Base-by-base conservation (phyloP, 2,888 invertebrate species). In the Xylophagus ater region DNA sequence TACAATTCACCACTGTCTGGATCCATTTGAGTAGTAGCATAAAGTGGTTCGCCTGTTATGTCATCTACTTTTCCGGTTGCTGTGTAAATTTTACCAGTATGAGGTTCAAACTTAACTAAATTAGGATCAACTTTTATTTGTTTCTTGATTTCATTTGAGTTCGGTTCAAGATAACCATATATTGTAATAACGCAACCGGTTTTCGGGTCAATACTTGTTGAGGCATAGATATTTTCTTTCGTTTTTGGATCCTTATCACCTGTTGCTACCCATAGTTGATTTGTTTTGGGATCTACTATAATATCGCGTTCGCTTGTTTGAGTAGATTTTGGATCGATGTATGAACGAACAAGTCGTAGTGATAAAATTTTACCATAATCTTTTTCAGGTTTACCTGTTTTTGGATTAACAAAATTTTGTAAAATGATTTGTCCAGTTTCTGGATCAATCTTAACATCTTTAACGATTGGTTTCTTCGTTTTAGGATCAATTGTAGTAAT, bases 151-250 rank as follows among this genome's bases (percentile, higher is more conserved):
- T 68, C 69, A 32, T 78, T 78, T 18, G 76, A 71, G 60, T 79
- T 80, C 12, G 76, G 74, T 57, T 81, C 78, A 15, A 78, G 61
- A 43, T 76, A 73, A 28, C 81, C 81, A 50, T 80, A 80, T 46
- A 81, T 73, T 9, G 79, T 78, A 36, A 79, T 74, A 32, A 80
- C 75, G 50, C 80, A 80, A 21, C 81, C 80, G 8, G 80, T 81
- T 41, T 73, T 68, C 2, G 79, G 78, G 54, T 81, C 81, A 9
- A 81, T 72, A 52, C 77, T 76, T 35, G 79, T 78, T 30, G 79
- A 76, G 9, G 76, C 71, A 57, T 77, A 81, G 33, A 80, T 63
- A n/a, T 70, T 67, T 49, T 79, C 78, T 29, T 77, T 77, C 9
- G 74, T 74, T 37, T 67, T 64, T 1, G 78, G 75, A 57, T 81